These are phyloP conservation scores for Neotoxoptera formosana DNA, from an alignment of 1,140 invertebrate species.

Conservation along the genomic window DNA sequence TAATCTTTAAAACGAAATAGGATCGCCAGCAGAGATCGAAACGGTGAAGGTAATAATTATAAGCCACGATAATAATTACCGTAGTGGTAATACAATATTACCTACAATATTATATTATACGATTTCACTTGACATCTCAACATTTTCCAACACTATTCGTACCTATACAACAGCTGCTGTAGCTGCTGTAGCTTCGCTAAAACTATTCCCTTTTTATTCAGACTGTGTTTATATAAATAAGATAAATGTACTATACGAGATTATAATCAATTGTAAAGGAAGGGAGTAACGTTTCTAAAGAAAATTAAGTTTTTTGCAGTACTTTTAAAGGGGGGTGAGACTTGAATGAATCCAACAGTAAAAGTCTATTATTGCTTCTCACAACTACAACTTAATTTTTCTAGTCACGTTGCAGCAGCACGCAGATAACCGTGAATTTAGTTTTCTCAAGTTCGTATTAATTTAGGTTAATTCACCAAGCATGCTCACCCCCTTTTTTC, in stretches of 20 bases:
- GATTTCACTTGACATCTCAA: not conserved
- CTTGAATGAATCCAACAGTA: no score
- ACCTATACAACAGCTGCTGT: not conserved
- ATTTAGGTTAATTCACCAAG: no score
- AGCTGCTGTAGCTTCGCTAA: not conserved
- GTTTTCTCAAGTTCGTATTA: no score
- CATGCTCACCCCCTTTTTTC: not conserved
- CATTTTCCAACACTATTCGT: not conserved
- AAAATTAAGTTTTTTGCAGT: not conserved
- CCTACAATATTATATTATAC: no score
- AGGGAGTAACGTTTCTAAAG: not conserved
- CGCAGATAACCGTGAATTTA: no score
- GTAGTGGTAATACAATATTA: no score
- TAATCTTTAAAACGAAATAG: not conserved
- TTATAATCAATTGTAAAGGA: not conserved
- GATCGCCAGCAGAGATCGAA: not conserved
- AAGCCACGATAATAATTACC: not conserved
- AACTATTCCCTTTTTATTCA: not conserved
- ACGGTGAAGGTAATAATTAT: not conserved
- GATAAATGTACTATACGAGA: no score
- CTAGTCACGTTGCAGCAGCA: not conserved
- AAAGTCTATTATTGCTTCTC: no score
- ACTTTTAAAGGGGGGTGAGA: no score
- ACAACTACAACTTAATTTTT: not conserved
- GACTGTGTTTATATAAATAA: not conserved